These are phyloP conservation scores for Drosophila eohydei DNA, from an alignment of 2,888 invertebrate genomes.

Conservation along the genomic window DNA sequence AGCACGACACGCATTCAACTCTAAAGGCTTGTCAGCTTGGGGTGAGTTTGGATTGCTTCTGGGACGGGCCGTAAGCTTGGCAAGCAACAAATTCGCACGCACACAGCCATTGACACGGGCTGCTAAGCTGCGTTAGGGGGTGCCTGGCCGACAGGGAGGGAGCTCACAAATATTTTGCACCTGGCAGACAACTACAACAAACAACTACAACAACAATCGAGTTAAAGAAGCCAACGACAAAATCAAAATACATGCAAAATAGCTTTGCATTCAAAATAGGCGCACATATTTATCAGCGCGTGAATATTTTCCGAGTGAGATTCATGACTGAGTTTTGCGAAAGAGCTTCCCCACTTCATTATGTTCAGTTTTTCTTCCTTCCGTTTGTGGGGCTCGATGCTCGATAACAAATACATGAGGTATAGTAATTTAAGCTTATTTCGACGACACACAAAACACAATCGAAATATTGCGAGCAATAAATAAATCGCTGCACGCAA, in stretches of 20 bases:
- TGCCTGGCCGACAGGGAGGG: constrained; percentile 19
- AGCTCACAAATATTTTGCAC: constrained; percentile 34
- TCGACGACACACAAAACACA: constrained; percentile 31
- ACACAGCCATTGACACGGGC: constrained; percentile 70
- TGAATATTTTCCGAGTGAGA: constrained; percentile 33
- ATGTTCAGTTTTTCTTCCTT: not conserved
- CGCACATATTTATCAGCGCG: constrained; percentile 34
- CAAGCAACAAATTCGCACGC: constrained; percentile 70
- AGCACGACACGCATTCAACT: not conserved
- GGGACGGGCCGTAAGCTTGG: constrained; percentile 49
- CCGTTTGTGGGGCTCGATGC: not conserved
- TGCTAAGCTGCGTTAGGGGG: constrained; percentile 56
- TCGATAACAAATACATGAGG: constrained; percentile 52
- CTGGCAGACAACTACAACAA: constrained; percentile 31
- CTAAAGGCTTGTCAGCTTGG: constrained; percentile 6
- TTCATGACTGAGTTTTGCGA: constrained; percentile 15
- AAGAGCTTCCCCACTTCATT: constrained; percentile 5
- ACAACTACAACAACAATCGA: constrained; percentile 14
- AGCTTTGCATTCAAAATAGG: constrained; percentile 15
- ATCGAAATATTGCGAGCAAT: constrained; percentile 51
- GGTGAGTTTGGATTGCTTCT: constrained; percentile 2
- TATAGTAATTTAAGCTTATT: constrained; percentile 52
- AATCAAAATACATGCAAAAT: constrained; percentile 69
- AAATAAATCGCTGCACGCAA: constrained; percentile 60
- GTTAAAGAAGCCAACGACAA: constrained; percentile 30